Evolutionary conservation across 2,113 vertebrate species (phyloP).

Genomic region (Raja brachyura): DNA sequence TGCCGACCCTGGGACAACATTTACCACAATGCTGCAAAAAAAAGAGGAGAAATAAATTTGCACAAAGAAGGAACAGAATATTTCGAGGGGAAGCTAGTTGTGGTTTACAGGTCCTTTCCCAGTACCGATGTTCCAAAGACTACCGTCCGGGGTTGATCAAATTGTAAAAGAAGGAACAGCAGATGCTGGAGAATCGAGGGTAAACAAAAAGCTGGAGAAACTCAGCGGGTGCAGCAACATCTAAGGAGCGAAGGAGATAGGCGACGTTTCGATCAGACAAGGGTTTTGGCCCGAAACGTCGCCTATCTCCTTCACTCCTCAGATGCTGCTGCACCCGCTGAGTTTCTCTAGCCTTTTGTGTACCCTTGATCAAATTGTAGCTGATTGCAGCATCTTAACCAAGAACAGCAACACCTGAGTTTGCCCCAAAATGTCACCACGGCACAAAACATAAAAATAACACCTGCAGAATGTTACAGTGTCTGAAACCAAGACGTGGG

Average conservation of each 20-base stretch:
- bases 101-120: not conserved
- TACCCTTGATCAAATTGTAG: not conserved
- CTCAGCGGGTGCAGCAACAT: too few species aligned
- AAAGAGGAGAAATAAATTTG: not conserved
- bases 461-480: not conserved
- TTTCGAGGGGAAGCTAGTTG: not conserved
- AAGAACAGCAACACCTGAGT: not conserved
- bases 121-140: not conserved
- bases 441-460: not conserved
- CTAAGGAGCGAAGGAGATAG: too few species aligned
- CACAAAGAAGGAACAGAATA: not conserved
- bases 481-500: not conserved
- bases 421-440: not conserved
- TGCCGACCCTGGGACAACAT: not conserved
- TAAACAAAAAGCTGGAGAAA: too few species aligned
- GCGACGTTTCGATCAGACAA: too few species aligned
- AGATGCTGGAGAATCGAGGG: too few species aligned
- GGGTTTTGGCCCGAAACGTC: too few species aligned
- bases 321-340: too few species aligned
- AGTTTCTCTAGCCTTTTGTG: too few species aligned
- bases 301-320: too few species aligned
- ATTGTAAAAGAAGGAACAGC: too few species aligned
- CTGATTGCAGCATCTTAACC: too few species aligned
- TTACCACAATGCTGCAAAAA: not conserved
- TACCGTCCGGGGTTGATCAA: not conserved